Conservation (phyloP, 2,888 invertebrate genomes). For the Eristalis intricaria region DNA sequence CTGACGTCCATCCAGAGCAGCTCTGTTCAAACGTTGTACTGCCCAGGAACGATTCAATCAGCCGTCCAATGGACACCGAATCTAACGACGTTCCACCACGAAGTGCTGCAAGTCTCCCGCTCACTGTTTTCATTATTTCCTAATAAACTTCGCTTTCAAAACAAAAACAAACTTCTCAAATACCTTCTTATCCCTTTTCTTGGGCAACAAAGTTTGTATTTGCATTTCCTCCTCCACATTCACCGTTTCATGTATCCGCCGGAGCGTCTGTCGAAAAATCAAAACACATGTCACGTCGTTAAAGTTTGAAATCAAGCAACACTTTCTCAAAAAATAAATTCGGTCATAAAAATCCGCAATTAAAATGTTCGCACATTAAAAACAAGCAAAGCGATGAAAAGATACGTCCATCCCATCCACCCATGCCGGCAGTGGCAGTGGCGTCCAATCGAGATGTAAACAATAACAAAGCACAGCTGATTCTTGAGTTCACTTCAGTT, state of each 20-base stretch:
- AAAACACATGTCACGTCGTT: not conserved
- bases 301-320: not conserved
- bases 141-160: too few relatives aligned
- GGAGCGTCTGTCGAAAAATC: not conserved
- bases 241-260: not conserved
- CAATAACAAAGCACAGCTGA: slow-evolving; percentile 70
- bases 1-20: too few relatives aligned
- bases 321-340: not conserved
- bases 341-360: not conserved
- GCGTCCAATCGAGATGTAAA: slow-evolving; percentile 43
- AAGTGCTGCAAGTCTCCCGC: too few relatives aligned
- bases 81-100: too few relatives aligned
- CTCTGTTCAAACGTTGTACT: too few relatives aligned
- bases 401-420: slow-evolving; percentile 7
- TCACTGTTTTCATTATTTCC: too few relatives aligned
- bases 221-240: not conserved
- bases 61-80: too few relatives aligned
- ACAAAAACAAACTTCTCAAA: too few relatives aligned
- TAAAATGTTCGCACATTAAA: not conserved
- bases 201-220: not conserved
- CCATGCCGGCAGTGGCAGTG: slow-evolving; percentile 42
- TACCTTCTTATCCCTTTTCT: not conserved
- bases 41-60: too few relatives aligned
- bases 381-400: not conserved
- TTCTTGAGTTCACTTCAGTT: slow-evolving; percentile 19